Evolutionary conservation across 1,140 invertebrate species (phyloP), one percentile per base, ranked within the genome.

Genomic region (Cepaea nemoralis): DNA sequence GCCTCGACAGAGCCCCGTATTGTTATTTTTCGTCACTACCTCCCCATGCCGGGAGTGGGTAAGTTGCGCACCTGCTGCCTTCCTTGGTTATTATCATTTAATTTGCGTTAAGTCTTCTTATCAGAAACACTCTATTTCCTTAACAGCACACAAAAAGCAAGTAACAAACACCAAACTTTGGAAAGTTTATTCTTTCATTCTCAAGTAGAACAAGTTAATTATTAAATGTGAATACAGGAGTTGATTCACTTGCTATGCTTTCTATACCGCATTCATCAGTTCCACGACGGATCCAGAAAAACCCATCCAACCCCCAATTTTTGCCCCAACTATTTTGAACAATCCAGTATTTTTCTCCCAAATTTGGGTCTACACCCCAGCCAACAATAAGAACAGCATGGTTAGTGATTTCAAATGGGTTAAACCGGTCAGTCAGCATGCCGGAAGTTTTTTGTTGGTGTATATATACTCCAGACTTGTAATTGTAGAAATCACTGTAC

Each of bases 241-340:
- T 85, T 12, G 87, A 85, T 78, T 88, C 83, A 10, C 90, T 88
- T 45, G 89, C 91, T 74, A 91, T 89, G 71, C 89, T 91, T 82
- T 92, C 91, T 82, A 92, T 90, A 63, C 80, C 83, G 78, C 92
- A 93, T 87, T 93, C 93, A 85, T 94, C 92, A 19, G 81, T 89
- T 27, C 93, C 93, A 75, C 93, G 88, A 66, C 89, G 86, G 63
- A 94, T 93, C 40, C 92, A 85, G 86, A 92, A 92, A 82, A 86
- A 92, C n/a, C 93, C 93, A 3, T 91, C 81, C 81, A 94, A 93
- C 5, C 93, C 93, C 93, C 93, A 94, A 0, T 83, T 67, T 8
- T 85, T 83, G 16, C 93, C 93, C 94, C 94, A 94, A 66, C 93
- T 93, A 77, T 92, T 92, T 80, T 91, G 91, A 1, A 92, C 88